Base-by-base conservation (phyloP, 2,797 vertebrate genomes). In the Centroberyx gerrardi region DNA sequence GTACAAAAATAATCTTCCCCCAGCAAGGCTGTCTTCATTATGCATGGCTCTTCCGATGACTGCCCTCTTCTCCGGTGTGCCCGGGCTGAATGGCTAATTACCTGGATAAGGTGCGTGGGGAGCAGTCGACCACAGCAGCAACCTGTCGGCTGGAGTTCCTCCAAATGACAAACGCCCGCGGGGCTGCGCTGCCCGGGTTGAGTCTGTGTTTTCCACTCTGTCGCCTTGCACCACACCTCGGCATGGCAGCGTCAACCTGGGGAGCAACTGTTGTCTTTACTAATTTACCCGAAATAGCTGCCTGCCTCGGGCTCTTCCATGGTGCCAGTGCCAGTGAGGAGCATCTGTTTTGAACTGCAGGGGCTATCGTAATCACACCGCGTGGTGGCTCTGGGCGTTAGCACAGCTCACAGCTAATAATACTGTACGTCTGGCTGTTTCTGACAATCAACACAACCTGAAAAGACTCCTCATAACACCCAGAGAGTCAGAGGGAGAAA, bases 211-310 rank as follows among this genome's bases (percentile, higher is more conserved):
- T 93, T 93, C 92, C 86, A 85, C 90, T 89, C 92, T 86, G 90
- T 90, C 80, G 88, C 88, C 90, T 91, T 75, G 86, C 85, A 64
- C 88, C 75, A 64, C 87, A 80, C 76, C 90, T 85, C 88, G 80
- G 85, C 78, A 62, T 90, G 91, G 90, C 91, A 89, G 90, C 83
- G 62, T 88, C 89, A 88, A 88, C 88, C 88, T 86, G 85, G 89
- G 83, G 90, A 93, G 89, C 90, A 87, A 90, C 89, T 93, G 90
- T 92, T 91, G 88, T 93, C 91, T 93, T 93, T 92, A 88, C 86
- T 91, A 90, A 92, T 93, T 93, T 93, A 93, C 90, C 93, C 84
- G 87, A 92, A 94, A 93, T 93, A 94, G 91, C 89, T 29, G 64
- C 77, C 76, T 64, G 88, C 88, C 87, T 82, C 68, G 13, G 88